Conservation (phyloP, 2,888 invertebrate species). For the Gastracanthus pulcherrimus region DNA sequence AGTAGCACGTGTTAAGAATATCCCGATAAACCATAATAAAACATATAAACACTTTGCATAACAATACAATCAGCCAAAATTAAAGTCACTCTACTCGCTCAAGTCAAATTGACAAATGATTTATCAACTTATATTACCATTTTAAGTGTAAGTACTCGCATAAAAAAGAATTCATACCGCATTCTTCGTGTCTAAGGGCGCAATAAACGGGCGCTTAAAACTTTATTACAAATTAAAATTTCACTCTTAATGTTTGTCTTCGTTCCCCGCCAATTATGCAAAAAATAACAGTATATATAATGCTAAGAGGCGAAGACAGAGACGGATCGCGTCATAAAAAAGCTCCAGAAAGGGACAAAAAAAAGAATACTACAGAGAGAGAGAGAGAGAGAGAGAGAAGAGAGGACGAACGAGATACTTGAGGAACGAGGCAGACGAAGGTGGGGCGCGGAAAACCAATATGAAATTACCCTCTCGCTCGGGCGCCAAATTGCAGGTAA, state of each 20-base stretch:
- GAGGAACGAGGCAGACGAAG: neutral
- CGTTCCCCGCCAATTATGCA: conserved; percentile 19
- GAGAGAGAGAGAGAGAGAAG: too few species aligned
- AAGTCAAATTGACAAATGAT: too few species aligned
- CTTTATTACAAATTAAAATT: conserved; percentile 34
- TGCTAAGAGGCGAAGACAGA: neutral
- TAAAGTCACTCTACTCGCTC: too few species aligned
- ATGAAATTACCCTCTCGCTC: conserved; percentile 73
- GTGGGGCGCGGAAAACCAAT: conserved; percentile 71
- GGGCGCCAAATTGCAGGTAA: conserved; percentile 75
- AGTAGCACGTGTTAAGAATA: neutral
- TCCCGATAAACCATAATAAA: too few species aligned
- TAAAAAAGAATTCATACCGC: neutral
- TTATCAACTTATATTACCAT: neutral
- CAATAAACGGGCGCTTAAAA: conserved; percentile 21
- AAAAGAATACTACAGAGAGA: too few species aligned
- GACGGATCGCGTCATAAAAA: neutral
- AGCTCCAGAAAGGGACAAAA: neutral
- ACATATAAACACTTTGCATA: too few species aligned
- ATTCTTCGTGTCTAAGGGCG: neutral
- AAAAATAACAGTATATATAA: conserved; percentile 16
- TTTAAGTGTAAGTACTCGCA: neutral
- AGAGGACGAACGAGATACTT: neutral
- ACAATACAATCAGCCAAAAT: too few species aligned
- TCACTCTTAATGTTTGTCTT: conserved; percentile 12